These are phyloP conservation scores for Terebella lapidaria DNA, from an alignment of 2,888 invertebrate genomes.

Conservation along the genomic window DNA sequence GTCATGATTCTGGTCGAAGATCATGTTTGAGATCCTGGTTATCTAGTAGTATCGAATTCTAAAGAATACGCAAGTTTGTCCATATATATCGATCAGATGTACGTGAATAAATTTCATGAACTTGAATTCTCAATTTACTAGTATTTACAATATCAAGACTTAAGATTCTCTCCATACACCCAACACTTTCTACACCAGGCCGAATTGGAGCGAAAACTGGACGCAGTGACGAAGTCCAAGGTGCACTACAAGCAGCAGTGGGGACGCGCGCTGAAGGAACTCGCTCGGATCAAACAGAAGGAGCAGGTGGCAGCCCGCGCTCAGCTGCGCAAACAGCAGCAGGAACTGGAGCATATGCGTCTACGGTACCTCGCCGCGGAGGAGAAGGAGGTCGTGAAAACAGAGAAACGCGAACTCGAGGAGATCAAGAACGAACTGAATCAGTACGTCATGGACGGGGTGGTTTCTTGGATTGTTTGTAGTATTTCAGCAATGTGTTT, in stretches of 20 bases:
- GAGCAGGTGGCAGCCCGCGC: slow-evolving; percentile 46
- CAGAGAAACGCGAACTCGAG: slow-evolving; percentile 45
- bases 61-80: no score
- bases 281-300: slow-evolving; percentile 49
- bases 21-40: no score
- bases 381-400: slow-evolving; percentile 48
- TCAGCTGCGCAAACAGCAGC: slow-evolving; percentile 24
- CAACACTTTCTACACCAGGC: no score
- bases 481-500: neutral
- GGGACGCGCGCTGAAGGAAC: slow-evolving; percentile 52
- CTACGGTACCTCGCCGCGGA: slow-evolving; percentile 51
- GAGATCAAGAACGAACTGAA: slow-evolving; percentile 49
- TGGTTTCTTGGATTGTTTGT: neutral
- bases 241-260: slow-evolving; percentile 55
- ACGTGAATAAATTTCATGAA: no score
- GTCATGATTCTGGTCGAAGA: neutral
- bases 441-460: slow-evolving; percentile 32
- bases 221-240: slow-evolving; percentile 50
- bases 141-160: no score
- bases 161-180: no score
- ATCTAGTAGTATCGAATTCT: no score
- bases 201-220: slow-evolving; percentile 52
- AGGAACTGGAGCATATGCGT: slow-evolving; percentile 51
- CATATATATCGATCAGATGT: no score
- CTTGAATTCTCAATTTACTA: no score